Evolutionary conservation across 2,113 vertebrate genomes (phyloP).

Genomic region (Odocoileus virginianus): DNA sequence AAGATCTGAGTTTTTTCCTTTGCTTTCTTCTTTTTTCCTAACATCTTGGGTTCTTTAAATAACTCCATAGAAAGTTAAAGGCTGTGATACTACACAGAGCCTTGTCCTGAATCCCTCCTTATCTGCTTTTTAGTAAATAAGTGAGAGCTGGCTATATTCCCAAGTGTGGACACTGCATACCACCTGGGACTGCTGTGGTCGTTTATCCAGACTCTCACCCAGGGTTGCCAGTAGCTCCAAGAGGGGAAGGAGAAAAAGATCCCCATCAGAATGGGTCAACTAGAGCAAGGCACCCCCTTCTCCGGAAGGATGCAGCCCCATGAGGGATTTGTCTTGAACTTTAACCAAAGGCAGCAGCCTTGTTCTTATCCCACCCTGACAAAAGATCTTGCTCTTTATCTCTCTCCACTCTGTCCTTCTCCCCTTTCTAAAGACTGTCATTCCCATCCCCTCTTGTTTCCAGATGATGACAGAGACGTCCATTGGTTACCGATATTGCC

Average conservation of each 20-base stretch:
- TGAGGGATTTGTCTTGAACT: background rate
- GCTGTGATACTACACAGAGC: background rate
- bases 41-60: background rate
- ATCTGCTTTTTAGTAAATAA: background rate
- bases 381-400: background rate
- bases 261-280: background rate
- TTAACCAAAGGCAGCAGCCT: background rate
- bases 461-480: background rate
- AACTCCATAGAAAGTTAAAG: background rate
- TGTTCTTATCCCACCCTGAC: fast-evolving
- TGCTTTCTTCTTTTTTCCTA: background rate
- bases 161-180: background rate
- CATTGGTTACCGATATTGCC: background rate
- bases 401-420: background rate
- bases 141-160: background rate
- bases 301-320: background rate
- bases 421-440: background rate
- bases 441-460: background rate
- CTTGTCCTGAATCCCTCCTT: background rate
- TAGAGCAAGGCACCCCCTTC: background rate
- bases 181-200: background rate
- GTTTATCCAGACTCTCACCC: background rate
- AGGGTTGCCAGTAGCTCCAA: background rate
- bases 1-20: background rate
- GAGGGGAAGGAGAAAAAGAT: background rate